Base-by-base conservation (phyloP, 2,888 invertebrate genomes). In the Diploptera punctata region DNA sequence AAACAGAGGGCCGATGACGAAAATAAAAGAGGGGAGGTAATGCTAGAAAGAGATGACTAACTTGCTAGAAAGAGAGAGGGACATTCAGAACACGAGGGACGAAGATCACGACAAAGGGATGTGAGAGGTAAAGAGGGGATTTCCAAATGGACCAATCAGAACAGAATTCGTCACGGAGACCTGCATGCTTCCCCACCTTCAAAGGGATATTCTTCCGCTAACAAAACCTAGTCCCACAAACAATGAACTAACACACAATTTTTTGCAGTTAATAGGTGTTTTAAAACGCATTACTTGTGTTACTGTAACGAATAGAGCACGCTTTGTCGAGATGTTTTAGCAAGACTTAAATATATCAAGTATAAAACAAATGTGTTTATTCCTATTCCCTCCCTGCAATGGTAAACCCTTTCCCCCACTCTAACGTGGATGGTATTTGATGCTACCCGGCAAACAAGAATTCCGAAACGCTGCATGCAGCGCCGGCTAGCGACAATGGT, bases 91-190 rank as follows among this genome's bases (percentile, higher is more conserved):
- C 33, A 67, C 33, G 29, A 38, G 43, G 70, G 61, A 49, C 16
- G 47, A 43, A 33, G 10, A 10, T 16, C 33, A 31, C 54, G 52
- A 21, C 1, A 18, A 24, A 31, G 31, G 18, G 67, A 19, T n/a
- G 65, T 21, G 31, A 62, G 57, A 21, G 61, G 52, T 26, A 54
- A 24, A 29, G 65, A 68, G 54, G 65, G 68, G 68, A 57, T 70
- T 70, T 72, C 61, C 57, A 67, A 67, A 61, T 82, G 85, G 83
- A 85, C 88, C 87, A 88, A 87, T 87, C 82, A 86, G 86, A 84
- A 85, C 84, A 82, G 85, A 84, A 86, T 86, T 86, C 87, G 87
- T 87, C 86, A 85, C 85, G 84, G 26, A 57, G 31, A 1, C 13
- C 44, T 3, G 49, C 57, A 61, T 43, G 21, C 21, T 33, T 52